A percentile compares a stretch with the other conserved stretches of the same genome.
phyloP scores from a whole-genome alignment of 1,140 invertebrate genomes.

The Dendroctonus ponderosae region DNA sequence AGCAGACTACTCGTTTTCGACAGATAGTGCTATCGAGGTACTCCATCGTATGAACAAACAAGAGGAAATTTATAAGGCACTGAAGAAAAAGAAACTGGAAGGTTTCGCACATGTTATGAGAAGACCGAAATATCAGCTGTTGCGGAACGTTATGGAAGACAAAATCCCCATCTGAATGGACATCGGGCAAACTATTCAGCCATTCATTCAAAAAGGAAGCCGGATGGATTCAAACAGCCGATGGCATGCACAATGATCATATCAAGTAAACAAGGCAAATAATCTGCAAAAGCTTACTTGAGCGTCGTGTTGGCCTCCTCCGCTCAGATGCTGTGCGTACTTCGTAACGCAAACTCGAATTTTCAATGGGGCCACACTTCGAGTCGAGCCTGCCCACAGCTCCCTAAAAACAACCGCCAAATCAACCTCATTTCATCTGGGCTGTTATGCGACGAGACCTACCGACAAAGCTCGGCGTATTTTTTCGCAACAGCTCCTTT shows the following conservation, averaged over 20 bases:
- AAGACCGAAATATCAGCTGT: no score
- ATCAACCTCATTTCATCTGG: not conserved
- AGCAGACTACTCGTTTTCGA: no score
- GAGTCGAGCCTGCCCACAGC: constrained; percentile 77
- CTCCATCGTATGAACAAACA: no score
- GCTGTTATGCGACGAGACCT: not conserved
- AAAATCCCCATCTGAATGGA: no score
- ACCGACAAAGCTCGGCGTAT: constrained; percentile 77
- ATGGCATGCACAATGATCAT: no score
- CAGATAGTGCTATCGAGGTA: no score
- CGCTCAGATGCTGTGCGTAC: constrained; percentile 78
- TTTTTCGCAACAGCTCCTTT: constrained; percentile 69
- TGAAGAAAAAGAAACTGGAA: no score
- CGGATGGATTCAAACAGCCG: not conserved
- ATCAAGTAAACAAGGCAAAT: no score
- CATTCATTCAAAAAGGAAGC: not conserved
- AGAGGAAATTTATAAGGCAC: no score
- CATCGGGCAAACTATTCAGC: no score
- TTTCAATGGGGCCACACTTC: constrained; percentile 81
- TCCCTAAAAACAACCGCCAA: constrained; percentile 51
- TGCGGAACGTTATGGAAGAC: no score
- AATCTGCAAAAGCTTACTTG: constrained; percentile 49
- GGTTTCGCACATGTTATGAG: no score
- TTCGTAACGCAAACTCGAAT: constrained; percentile 81
- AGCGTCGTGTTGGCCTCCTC: constrained; percentile 87